These are phyloP conservation scores for Peromyscus leucopus DNA, from an alignment of 2,113 vertebrate species.

Conservation along the genomic window DNA sequence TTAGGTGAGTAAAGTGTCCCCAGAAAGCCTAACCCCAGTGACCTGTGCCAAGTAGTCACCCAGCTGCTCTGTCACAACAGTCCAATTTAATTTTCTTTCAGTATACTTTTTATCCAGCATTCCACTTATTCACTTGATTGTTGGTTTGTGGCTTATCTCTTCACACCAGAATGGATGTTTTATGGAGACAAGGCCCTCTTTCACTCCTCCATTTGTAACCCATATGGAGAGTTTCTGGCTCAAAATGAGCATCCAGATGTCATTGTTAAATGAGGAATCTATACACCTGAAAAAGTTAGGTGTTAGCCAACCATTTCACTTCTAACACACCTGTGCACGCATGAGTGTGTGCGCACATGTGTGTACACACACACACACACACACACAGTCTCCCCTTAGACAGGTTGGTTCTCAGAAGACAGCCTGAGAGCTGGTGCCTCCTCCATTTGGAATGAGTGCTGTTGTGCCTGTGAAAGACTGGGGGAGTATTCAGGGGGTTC, in stretches of 20 bases:
- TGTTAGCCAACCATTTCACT: neutral
- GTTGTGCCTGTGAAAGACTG: neutral
- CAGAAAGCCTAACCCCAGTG: conserved; percentile 25
- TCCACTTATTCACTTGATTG: neutral
- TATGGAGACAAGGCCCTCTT: neutral
- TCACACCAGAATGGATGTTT: neutral
- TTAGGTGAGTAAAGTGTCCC: neutral
- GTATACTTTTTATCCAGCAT: too few relatives aligned
- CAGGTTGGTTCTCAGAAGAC: neutral
- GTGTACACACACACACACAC: neutral
- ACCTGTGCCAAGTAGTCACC: neutral
- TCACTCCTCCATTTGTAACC: neutral
- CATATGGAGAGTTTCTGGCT: neutral
- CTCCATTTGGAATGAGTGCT: neutral
- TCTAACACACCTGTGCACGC: neutral
- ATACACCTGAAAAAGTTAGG: neutral
- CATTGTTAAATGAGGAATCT: neutral
- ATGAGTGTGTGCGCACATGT: neutral
- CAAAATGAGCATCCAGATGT: neutral
- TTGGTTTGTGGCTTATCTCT: neutral
- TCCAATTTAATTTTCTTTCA: neutral
- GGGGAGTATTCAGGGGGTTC: neutral
- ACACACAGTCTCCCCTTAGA: neutral
- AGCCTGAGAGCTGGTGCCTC: fast-evolving
- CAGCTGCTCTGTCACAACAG: neutral